Conservation (phyloP, 2,113 vertebrate genomes). For the Mormyrus iriodes region DNA sequence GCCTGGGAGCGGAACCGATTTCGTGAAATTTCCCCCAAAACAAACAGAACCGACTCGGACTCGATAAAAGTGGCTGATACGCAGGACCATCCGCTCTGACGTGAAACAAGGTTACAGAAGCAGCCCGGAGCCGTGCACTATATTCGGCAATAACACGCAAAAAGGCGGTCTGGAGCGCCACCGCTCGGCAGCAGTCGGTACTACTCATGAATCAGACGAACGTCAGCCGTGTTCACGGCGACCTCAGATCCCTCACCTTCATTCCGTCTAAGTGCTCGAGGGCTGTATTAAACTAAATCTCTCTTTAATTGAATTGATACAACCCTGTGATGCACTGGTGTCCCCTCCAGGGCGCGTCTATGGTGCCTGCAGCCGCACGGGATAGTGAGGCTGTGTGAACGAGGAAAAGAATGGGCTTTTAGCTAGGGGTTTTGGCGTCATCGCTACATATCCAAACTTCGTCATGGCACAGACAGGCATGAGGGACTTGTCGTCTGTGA, state of each 20-base stretch:
- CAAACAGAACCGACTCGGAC: not conserved
- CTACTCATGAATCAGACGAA: not conserved
- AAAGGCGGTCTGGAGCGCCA: constrained; percentile 7
- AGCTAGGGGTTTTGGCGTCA: not conserved
- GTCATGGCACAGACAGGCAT: not conserved
- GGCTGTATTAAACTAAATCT: not conserved
- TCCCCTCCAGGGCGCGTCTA: not conserved
- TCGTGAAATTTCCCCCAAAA: not conserved
- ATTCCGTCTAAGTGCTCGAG: not conserved
- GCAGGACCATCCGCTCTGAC: constrained; percentile 8
- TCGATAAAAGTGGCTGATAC: not conserved
- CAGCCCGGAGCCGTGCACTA: not conserved
- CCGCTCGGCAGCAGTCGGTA: not conserved
- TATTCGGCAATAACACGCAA: not conserved
- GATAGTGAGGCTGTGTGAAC: not conserved
- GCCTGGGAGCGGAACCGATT: not conserved
- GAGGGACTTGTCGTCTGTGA: not conserved
- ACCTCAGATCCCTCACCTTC: not conserved
- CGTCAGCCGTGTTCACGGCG: not conserved
- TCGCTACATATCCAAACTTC: not conserved
- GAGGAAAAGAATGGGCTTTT: not conserved
- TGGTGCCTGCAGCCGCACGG: not conserved
- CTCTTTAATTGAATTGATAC: not conserved
- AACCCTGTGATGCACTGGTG: not conserved
- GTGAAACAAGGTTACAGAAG: constrained; percentile 3